Percentiles rank a stretch among this genome's conserved stretches.
Conservation (phyloP, 2,113 vertebrate species). For the Trogon melanurus region DNA sequence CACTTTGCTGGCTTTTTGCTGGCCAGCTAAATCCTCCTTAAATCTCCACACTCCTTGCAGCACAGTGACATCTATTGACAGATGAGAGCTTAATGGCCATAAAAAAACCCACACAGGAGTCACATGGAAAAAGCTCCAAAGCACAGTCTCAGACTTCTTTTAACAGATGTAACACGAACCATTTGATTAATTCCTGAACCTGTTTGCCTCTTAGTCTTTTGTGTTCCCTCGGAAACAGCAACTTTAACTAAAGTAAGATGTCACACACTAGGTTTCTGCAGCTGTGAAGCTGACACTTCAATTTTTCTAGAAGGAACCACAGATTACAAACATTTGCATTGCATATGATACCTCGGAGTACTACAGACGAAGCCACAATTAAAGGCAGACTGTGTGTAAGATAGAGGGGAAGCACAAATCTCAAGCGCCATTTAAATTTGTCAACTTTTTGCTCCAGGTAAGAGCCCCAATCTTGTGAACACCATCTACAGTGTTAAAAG, state of each 20-base stretch:
- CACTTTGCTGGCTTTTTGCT: neutral
- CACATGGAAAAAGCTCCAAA: neutral
- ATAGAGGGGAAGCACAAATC: neutral
- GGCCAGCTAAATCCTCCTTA: neutral
- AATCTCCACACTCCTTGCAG: neutral
- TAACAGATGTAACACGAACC: neutral
- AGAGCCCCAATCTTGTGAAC: neutral
- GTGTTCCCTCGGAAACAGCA: neutral
- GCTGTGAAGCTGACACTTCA: neutral
- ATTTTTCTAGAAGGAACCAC: neutral
- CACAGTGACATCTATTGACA: conserved; percentile 62
- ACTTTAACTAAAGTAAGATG: neutral
- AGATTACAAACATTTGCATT: conserved; percentile 5
- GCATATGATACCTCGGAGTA: neutral
- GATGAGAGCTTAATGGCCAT: neutral
- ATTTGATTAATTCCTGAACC: neutral
- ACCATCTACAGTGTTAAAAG: neutral
- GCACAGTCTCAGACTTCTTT: neutral
- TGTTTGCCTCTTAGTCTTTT: neutral
- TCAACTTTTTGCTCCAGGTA: neutral
- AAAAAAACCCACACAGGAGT: neutral
- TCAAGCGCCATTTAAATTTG: neutral
- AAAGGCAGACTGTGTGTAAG: neutral
- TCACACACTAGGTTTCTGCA: neutral
- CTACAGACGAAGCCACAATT: neutral